Evolutionary conservation across 2,113 vertebrate genomes (phyloP).

Genomic region (Anthoscopus minutus): DNA sequence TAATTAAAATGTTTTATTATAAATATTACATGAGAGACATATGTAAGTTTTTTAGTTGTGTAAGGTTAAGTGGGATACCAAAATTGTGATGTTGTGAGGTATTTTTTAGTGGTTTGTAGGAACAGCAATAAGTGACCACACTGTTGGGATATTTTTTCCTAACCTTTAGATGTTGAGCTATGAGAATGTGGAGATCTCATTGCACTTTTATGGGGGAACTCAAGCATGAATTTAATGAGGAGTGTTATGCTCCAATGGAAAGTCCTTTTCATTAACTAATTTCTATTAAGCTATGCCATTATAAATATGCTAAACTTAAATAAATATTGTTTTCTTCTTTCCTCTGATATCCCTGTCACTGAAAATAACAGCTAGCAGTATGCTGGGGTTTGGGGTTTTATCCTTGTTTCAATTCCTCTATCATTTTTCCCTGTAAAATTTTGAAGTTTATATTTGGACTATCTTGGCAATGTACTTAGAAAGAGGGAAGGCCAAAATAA

Average conservation of each 20-base stretch:
- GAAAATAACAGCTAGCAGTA: not conserved
- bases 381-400: not conserved
- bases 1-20: not conserved
- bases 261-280: not conserved
- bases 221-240: not conserved
- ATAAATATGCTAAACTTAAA: not conserved
- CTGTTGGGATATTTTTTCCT: not conserved
- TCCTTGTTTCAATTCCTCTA: not conserved
- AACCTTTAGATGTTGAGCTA: not conserved
- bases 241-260: not conserved
- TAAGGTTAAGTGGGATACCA: not conserved
- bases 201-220: not conserved
- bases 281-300: not conserved
- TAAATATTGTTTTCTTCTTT: not conserved
- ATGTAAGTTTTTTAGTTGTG: not conserved
- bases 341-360: not conserved
- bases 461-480: not conserved
- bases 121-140: not conserved
- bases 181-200: not conserved
- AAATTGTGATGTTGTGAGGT: not conserved
- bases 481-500: constrained; percentile 25
- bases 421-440: not conserved
- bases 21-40: rapidly evolving
- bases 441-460: constrained; percentile 21
- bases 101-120: not conserved